Evolutionary conservation across 2,113 vertebrate genomes (phyloP), one percentile per base, ranked within the genome.

Genomic region (human (Homo sapiens)): DNA sequence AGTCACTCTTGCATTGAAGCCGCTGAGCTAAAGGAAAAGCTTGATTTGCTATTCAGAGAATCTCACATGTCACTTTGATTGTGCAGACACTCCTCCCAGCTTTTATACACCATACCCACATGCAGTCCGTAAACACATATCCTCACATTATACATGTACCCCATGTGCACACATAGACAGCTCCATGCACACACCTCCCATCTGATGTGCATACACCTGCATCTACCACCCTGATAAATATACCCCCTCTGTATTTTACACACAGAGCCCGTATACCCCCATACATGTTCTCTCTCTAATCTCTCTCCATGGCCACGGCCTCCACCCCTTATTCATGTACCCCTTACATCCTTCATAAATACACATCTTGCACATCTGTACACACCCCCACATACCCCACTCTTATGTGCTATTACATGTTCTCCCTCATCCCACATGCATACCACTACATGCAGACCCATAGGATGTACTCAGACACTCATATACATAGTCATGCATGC

Each of bases 331-430:
- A 38, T 45, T 75, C 55, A 17, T 40, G 5, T 3, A 17, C 5
- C 20, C 50, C 17, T 12, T 6, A 32, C 20, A 27, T 30, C 8
- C 35, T 72, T 61, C 13, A 40, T 59, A n/a, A 35, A 27, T 12
- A 18, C 30, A 79, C 1, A 25, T 2, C 35, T 30, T 30, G 0
- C 3, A n/a, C 13, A 45, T 72, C 45, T 35, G 3, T 10, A 20
- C 0, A 8, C 23, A 18, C 32, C 10, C n/a, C 25, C 30, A 40
- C 8, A 23, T 2, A 20, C 40, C 22, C 14, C 8, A 7, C 32
- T 9, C 4, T 50, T 38, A 13, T 12, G 25, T 17, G 5, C 1
- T 38, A 18, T 40, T 25, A 68, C 38, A 43, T 1, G 0, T 17
- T n/a, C 61, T 80, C 8, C 7, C 40, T 25, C 1, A 2, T 8